Evolutionary conservation across 2,113 vertebrate genomes (phyloP).

Genomic region (Tachysurus vachellii): DNA sequence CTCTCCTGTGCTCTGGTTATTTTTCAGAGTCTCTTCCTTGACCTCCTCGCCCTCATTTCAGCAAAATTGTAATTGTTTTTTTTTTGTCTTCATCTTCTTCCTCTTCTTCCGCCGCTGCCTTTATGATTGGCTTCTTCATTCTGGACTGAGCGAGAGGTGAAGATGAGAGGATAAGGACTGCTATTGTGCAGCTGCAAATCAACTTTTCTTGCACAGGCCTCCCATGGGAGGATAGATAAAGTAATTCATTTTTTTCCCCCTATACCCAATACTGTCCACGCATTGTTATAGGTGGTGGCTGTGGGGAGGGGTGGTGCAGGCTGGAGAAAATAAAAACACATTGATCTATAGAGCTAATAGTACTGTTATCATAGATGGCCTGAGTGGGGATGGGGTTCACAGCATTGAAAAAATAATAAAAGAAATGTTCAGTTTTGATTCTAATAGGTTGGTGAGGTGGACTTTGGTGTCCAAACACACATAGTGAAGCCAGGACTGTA

Average conservation of each 20-base stretch:
- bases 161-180: slow-evolving; percentile 57
- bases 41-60: slow-evolving; percentile 39
- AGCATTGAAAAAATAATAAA: slow-evolving; percentile 55
- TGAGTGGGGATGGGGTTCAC: slow-evolving; percentile 34
- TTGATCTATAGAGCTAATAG: slow-evolving; percentile 58
- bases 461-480: background rate
- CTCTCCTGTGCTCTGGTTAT: slow-evolving; percentile 22
- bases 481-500: slow-evolving; percentile 13
- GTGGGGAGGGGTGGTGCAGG: slow-evolving; percentile 12
- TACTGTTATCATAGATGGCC: slow-evolving; percentile 47
- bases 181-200: slow-evolving; percentile 56
- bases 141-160: slow-evolving; percentile 33
- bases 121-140: slow-evolving; percentile 52
- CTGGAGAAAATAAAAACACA: slow-evolving; percentile 55
- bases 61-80: slow-evolving; percentile 42
- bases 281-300: slow-evolving; percentile 17
- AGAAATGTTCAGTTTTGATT: slow-evolving; percentile 47
- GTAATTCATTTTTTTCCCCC: slow-evolving; percentile 44
- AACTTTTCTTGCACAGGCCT: slow-evolving; percentile 51
- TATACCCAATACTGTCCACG: slow-evolving; percentile 52
- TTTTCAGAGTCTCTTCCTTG: slow-evolving; percentile 12
- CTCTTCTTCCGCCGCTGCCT: slow-evolving; percentile 28
- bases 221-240: slow-evolving; percentile 53
- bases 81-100: slow-evolving; percentile 49
- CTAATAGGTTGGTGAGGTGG: slow-evolving; percentile 40